These are phyloP conservation scores for Chelon labrosus DNA, from an alignment of 2,797 vertebrate species.

Conservation along the genomic window DNA sequence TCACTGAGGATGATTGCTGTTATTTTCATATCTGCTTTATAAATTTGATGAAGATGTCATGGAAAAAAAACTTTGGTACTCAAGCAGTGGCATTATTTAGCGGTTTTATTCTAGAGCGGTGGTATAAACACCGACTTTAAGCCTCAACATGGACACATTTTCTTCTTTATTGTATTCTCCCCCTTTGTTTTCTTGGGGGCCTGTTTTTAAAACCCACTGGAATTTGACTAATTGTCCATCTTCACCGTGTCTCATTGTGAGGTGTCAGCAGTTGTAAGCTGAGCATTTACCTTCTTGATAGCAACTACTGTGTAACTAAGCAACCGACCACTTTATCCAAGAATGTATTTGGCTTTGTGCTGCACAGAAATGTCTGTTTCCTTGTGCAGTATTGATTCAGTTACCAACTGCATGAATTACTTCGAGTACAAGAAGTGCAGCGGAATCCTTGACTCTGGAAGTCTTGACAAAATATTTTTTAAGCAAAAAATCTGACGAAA, in stretches of 20 bases:
- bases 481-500: not conserved
- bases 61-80: not conserved
- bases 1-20: conserved; percentile 1
- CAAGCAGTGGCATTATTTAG: not conserved
- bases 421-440: not conserved
- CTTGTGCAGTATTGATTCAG: no score
- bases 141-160: not conserved
- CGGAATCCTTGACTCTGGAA: not conserved
- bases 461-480: conserved; percentile 1
- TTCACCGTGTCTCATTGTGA: conserved; percentile 2
- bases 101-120: not conserved
- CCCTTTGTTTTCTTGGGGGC: not conserved
- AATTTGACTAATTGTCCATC: not conserved
- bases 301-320: conserved; percentile 19
- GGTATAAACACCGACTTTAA: not conserved
- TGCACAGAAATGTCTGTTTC: not conserved
- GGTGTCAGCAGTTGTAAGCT: not conserved
- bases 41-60: not conserved
- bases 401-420: not conserved
- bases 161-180: not conserved
- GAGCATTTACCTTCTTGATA: conserved; percentile 14
- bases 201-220: not conserved
- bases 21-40: conserved; percentile 6
- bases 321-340: conserved; percentile 17
- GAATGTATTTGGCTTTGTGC: conserved; percentile 21